Evolutionary conservation across 2,888 invertebrate species (phyloP).

Genomic region (Fissipunctia ypsillon): DNA sequence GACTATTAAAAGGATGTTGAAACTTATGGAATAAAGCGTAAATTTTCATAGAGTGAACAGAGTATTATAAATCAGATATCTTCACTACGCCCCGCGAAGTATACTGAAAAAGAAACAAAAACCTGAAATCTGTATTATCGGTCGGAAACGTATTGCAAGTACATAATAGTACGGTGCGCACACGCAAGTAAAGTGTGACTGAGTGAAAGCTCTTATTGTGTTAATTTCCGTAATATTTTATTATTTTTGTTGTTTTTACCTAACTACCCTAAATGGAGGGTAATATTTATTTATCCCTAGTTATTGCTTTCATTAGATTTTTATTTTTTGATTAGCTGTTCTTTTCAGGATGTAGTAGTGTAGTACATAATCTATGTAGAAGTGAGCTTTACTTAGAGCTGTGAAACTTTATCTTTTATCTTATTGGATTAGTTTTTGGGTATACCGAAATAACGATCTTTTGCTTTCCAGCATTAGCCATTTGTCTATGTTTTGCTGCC

Average conservation of each 20-base stretch:
- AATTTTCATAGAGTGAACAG: conserved; percentile 9
- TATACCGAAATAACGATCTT: neutral
- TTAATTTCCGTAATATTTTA: neutral
- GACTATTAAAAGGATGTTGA: neutral
- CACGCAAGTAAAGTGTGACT: neutral
- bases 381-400: neutral
- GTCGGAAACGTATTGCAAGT: neutral
- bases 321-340: too few species aligned
- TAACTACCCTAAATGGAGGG: neutral
- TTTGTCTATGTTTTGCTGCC: neutral
- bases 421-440: neutral
- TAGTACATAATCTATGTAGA: neutral
- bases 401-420: neutral
- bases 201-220: neutral
- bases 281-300: neutral
- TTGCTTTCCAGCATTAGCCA: conserved; percentile 10
- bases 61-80: neutral
- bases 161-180: neutral
- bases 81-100: neutral
- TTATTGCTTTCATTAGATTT: neutral
- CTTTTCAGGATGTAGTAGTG: neutral
- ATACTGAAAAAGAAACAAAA: neutral
- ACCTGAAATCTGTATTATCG: neutral
- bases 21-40: neutral
- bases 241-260: neutral